Evolutionary conservation across 1,140 invertebrate genomes (phyloP).

Genomic region (Pseudomyrmex flavicornis): DNA sequence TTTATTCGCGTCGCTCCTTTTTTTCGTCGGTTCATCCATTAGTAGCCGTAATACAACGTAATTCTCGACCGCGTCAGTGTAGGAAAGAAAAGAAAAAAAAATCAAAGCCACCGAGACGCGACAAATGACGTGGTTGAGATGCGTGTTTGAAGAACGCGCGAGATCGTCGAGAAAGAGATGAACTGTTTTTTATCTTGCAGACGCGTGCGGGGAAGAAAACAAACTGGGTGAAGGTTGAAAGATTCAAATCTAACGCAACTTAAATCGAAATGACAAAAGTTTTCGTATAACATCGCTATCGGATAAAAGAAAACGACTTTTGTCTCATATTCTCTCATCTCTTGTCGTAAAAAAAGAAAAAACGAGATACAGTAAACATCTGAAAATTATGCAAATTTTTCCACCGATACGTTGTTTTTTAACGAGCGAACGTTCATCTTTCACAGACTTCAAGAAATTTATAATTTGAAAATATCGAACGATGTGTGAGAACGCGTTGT

Average conservation of each 20-base stretch:
- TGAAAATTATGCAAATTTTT: constrained; percentile 46
- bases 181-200: not conserved
- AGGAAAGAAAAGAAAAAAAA: not conserved
- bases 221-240: not conserved
- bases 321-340: not conserved
- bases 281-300: not conserved
- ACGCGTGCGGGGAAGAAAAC: too few species aligned
- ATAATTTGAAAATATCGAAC: constrained; percentile 17
- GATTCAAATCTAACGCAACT: constrained; percentile 4
- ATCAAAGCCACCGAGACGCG: constrained; percentile 55
- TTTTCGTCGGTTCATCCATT: constrained; percentile 52
- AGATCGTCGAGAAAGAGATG: not conserved
- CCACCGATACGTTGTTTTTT: not conserved
- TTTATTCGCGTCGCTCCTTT: constrained; percentile 35
- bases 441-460: constrained; percentile 14
- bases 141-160: constrained; percentile 21
- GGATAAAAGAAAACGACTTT: constrained; percentile 14
- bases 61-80: constrained; percentile 24
- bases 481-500: not conserved
- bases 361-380: constrained; percentile 28
- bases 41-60: constrained; percentile 56
- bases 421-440: constrained; percentile 28
- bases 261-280: constrained; percentile 20
- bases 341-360: constrained; percentile 29
- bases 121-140: constrained; percentile 39